Evolutionary conservation across 2,797 vertebrate species (phyloP), one percentile per base, ranked within the genome.

Genomic region (Sandelia bainsii): DNA sequence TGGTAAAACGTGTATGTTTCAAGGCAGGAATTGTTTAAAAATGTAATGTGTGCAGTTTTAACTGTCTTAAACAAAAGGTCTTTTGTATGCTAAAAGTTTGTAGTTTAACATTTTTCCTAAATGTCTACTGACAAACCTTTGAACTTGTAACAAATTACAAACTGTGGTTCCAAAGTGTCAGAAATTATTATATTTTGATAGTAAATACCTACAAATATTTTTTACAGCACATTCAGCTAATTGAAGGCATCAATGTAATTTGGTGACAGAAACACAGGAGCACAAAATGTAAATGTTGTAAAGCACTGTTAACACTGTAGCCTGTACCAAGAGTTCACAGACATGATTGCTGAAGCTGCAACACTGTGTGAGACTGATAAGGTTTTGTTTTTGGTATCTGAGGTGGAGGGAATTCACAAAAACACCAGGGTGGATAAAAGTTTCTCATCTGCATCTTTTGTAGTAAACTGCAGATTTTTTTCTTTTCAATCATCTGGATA

Each of bases 31-130:
- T 57, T 20, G 42, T 69, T 75, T 25, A 25, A 56, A 80, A 70
- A 39, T 49, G 62, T 20, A 39, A 65, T 46, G 51, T 81, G 46
- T 75, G 80, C 77, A 77, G 81, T 81, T 74, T 1, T 42, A 51
- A 69, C 79, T 86, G 75, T 77, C 49, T 54, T 75, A 91, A 92
- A 91, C 89, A 92, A 87, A 93, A 88, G 14, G 57, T 71, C 64
- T 27, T 81, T 81, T 84, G 44, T 78, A 85, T 32, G 53, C 49
- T 60, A 69, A 53, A 54, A 73, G 53, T 86, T 85, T 83, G 61
- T 81, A 77, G 72, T 79, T 74, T 0, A 68, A 72, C 39, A 69
- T 60, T 62, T 83, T 86, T 83, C 78, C 61, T 83, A 73, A 80
- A 77, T 42, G 62, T 81, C 49, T 88, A 87, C 78, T 72, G 72